Conservation (phyloP, 1,140 invertebrate species). For the Caenorhabditis inopinata region DNA sequence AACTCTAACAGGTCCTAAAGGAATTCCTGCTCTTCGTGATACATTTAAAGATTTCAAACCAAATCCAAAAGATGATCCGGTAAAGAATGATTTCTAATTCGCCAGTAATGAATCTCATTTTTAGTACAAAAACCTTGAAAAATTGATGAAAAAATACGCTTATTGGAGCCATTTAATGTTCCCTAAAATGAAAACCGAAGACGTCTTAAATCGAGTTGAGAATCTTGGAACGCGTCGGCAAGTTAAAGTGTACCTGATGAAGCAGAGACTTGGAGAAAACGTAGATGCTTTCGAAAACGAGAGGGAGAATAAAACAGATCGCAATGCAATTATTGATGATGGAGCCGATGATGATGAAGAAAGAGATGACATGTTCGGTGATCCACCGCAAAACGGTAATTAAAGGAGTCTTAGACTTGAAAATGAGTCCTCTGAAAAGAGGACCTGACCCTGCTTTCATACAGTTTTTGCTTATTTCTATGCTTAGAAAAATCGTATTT, state of each 20-base stretch:
- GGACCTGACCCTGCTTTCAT: too few relatives aligned
- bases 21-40: neutral
- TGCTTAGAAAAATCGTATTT: too few relatives aligned
- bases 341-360: neutral
- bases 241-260: neutral
- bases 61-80: constrained; percentile 26
- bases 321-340: constrained; percentile 2
- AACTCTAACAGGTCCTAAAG: neutral
- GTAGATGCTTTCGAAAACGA: neutral
- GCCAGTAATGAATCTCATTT: neutral
- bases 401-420: neutral
- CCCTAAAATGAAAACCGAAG: constrained; percentile 30
- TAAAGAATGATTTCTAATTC: neutral
- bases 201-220: neutral
- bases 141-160: constrained; percentile 23
- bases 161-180: constrained; percentile 34
- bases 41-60: neutral
- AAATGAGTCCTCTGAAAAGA: too few relatives aligned
- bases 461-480: too few relatives aligned
- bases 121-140: constrained; percentile 14
- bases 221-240: neutral
- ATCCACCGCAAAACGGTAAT: neutral
- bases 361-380: neutral
- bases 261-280: neutral
- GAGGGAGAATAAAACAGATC: neutral